Percentiles rank a stretch among this genome's conserved stretches.
phyloP scores from a whole-genome alignment of 2,797 vertebrate species.

The Falco concolor region DNA sequence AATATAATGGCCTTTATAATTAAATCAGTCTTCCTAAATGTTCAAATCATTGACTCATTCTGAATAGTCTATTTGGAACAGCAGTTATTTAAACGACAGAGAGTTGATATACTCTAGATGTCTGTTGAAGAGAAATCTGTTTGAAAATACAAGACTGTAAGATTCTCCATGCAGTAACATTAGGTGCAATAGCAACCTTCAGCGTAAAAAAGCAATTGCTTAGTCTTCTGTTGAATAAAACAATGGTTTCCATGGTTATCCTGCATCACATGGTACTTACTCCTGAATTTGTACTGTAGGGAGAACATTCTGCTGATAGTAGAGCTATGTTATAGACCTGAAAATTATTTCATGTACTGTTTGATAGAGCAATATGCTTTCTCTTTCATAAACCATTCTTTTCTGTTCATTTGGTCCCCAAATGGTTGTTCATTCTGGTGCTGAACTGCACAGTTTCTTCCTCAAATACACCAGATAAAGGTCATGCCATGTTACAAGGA shows the following conservation, averaged over 20 bases:
- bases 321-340: not conserved
- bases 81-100: conserved; percentile 15
- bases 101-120: not conserved
- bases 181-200: not conserved
- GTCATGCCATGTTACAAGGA: not conserved
- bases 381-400: not conserved
- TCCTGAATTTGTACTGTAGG: not conserved
- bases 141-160: not conserved
- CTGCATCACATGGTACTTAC: not conserved
- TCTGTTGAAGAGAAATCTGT: not conserved
- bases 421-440: not conserved
- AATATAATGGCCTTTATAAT: conserved; percentile 32
- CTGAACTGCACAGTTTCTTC: not conserved
- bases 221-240: not conserved
- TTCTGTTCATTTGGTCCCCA: not conserved
- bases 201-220: not conserved
- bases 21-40: conserved; percentile 26
- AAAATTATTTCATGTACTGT: not conserved
- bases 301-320: not conserved
- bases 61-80: not conserved
- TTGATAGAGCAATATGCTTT: not conserved
- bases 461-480: not conserved
- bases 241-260: not conserved
- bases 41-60: conserved; percentile 26
- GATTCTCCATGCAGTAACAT: not conserved